Conservation (phyloP, 2,113 vertebrate genomes). For the Heterotilapia buettikoferi region DNA sequence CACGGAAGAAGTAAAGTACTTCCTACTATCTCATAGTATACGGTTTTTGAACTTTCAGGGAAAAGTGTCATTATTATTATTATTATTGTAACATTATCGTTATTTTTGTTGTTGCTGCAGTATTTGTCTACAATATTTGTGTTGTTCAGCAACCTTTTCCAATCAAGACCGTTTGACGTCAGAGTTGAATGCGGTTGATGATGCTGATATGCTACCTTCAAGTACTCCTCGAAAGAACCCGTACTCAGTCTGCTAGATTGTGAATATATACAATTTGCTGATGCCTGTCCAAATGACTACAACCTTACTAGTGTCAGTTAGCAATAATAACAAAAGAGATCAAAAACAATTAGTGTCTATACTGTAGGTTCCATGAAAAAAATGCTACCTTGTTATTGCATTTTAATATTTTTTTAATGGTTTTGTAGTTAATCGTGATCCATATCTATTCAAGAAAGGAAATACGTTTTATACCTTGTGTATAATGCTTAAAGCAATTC, state of each 20-base stretch:
- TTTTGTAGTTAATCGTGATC: background rate
- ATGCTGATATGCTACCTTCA: constrained; percentile 36
- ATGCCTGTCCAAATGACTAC: background rate
- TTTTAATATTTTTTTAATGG: background rate
- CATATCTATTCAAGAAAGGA: background rate
- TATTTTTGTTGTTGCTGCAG: background rate
- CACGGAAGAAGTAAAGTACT: background rate
- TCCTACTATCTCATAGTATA: background rate
- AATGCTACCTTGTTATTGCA: background rate
- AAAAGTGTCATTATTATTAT: background rate
- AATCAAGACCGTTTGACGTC: constrained; percentile 48
- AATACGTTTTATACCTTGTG: background rate
- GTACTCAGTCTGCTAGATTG: background rate
- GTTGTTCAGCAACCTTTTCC: background rate
- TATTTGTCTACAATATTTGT: background rate
- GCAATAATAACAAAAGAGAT: background rate
- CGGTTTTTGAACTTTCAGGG: background rate
- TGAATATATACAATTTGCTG: background rate
- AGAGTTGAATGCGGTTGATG: constrained; percentile 37
- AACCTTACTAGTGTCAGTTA: background rate
- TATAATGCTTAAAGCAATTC: background rate
- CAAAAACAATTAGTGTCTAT: background rate
- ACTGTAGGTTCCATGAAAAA: background rate
- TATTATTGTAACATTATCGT: background rate
- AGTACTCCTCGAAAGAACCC: background rate